Conservation (phyloP, 1,140 invertebrate species). For the Choristoneura fumiferana region DNA sequence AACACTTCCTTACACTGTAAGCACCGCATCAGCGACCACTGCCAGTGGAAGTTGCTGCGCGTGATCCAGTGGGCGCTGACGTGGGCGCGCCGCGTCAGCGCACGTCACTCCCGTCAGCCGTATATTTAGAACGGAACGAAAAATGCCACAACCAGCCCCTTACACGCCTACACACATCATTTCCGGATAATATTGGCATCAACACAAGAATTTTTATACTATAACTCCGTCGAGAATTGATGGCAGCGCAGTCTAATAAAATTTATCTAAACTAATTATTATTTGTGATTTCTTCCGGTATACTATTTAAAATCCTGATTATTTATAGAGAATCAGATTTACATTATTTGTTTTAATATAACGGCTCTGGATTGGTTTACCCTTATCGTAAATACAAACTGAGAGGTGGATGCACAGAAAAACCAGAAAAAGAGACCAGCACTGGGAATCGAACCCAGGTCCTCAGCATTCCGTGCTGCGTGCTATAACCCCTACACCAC, state of each 20-base stretch:
- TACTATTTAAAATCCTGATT: constrained; percentile 6
- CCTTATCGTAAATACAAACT: no score
- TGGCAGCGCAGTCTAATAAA: not conserved
- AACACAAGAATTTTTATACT: constrained; percentile 32
- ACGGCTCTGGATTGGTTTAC: no score
- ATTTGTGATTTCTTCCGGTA: constrained; percentile 8
- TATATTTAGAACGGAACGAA: constrained; percentile 72
- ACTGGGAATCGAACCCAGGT: no score
- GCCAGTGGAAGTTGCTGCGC: constrained; percentile 39
- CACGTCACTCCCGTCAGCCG: constrained; percentile 62
- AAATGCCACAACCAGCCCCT: constrained; percentile 48
- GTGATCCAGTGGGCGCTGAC: constrained; percentile 44
- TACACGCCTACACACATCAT: constrained; percentile 40
- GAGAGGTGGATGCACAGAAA: no score
- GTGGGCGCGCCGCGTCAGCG: constrained; percentile 44
- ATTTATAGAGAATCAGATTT: not conserved
- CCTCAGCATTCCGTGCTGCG: no score
- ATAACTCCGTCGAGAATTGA: constrained; percentile 8
- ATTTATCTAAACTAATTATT: not conserved
- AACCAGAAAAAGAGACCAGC: no score
- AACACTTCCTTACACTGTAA: no score
- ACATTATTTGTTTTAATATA: not conserved
- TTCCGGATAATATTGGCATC: constrained; percentile 60
- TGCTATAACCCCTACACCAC: no score
- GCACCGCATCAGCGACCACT: not conserved